Evolutionary conservation across 2,888 invertebrate species (phyloP).

Genomic region (Leptopterna dolabrata): DNA sequence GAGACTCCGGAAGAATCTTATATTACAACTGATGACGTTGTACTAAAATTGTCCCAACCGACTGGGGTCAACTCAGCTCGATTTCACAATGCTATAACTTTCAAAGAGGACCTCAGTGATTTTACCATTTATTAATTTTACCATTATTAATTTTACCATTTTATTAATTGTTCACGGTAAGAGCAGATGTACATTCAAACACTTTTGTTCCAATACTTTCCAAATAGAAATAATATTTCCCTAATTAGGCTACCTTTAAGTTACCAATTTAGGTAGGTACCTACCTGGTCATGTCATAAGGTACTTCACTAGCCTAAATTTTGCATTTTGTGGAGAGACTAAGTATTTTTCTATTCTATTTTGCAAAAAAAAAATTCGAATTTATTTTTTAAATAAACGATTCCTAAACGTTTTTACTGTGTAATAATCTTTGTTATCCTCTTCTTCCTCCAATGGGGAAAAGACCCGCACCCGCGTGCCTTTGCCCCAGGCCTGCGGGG

Average conservation of each 20-base stretch:
- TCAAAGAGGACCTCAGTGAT: neutral
- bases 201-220: too few species aligned
- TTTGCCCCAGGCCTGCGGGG: neutral
- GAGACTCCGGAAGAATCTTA: slow-evolving; percentile 52
- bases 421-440: neutral
- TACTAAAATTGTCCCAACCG: neutral
- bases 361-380: too few species aligned
- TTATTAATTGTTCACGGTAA: neutral
- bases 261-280: too few species aligned
- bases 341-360: too few species aligned
- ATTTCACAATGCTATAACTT: slow-evolving; percentile 18
- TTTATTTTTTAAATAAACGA: too few species aligned
- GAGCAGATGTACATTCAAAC: neutral
- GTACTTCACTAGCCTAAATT: too few species aligned
- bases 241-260: too few species aligned
- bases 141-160: neutral
- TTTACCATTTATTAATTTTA: neutral
- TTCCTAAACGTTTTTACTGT: too few species aligned
- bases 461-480: neutral
- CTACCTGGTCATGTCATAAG: too few species aligned
- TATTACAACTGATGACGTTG: slow-evolving; percentile 37
- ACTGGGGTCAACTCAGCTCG: neutral
- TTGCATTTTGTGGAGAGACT: too few species aligned
- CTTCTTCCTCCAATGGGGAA: neutral
- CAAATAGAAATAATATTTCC: too few species aligned